phyloP scores from a whole-genome alignment of 1,140 invertebrate genomes.

The Asbolus verrucosus region DNA sequence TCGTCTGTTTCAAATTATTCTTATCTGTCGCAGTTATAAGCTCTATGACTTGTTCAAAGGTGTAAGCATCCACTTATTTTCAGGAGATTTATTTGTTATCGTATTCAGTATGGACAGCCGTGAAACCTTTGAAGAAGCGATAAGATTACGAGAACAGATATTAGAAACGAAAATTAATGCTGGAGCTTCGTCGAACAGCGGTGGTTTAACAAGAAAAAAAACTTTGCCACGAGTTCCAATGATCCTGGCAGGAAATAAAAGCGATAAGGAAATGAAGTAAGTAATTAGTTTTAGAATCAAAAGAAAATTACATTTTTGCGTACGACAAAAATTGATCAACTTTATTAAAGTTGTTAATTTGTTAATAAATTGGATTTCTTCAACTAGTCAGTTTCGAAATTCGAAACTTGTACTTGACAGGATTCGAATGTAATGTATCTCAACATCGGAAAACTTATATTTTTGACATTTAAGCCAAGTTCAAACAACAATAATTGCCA shows the following conservation, averaged over 20 bases:
- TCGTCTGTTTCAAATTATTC: too few relatives aligned
- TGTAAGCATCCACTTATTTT: conserved; percentile 36
- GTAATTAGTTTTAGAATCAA: conserved; percentile 30
- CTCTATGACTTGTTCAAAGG: too few relatives aligned
- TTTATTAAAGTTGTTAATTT: too few relatives aligned
- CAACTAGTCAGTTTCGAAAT: conserved; percentile 1
- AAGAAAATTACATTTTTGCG: neutral
- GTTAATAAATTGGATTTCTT: neutral
- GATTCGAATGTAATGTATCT: neutral
- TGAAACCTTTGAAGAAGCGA: conserved; percentile 88
- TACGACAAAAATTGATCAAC: neutral
- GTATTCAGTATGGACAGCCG: conserved; percentile 87
- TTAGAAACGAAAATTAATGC: conserved; percentile 82
- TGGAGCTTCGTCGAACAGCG: conserved; percentile 66
- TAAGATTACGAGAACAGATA: conserved; percentile 84
- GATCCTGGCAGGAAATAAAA: conserved; percentile 87
- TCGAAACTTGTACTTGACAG: neutral
- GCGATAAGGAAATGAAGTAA: conserved; percentile 80
- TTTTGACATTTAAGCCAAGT: too few relatives aligned
- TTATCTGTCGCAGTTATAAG: too few relatives aligned
- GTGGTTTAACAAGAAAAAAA: conserved; percentile 69
- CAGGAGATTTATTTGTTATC: conserved; percentile 87
- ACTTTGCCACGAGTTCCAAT: conserved; percentile 79
- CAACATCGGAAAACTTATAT: neutral
- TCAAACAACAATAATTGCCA: neutral